Conservation (phyloP, 30 jellyfish, hydroid and myxozoan genomes). For the Clytia hemisphaerica region DNA sequence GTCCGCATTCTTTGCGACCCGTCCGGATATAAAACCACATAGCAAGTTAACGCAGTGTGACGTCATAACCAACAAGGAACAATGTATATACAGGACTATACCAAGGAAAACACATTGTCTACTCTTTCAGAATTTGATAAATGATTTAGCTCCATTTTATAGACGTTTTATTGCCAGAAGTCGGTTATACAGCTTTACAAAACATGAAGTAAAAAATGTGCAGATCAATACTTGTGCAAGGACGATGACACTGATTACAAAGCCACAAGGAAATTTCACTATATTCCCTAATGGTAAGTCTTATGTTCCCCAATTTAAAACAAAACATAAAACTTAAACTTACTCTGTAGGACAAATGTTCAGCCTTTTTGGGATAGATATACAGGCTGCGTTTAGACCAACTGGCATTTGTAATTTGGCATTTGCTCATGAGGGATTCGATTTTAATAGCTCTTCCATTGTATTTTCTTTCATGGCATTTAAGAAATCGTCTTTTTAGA, state of each 20-base stretch:
- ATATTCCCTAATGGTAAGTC: slow-evolving; percentile 57
- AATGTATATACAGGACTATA: slow-evolving; percentile 58
- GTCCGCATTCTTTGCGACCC: too few species aligned
- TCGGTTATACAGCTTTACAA: slow-evolving; percentile 46
- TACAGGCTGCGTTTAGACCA: background rate
- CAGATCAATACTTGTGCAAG: slow-evolving; percentile 77
- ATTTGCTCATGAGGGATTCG: too few species aligned
- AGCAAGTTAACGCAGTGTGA: slow-evolving; percentile 47
- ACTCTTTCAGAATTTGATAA: slow-evolving; percentile 53
- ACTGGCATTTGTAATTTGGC: too few species aligned
- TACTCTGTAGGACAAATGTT: background rate
- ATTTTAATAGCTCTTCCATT: too few species aligned
- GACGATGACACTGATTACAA: slow-evolving; percentile 63
- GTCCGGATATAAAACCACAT: too few species aligned
- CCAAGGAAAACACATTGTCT: slow-evolving; percentile 72
- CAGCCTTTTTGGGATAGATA: background rate
- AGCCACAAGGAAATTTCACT: slow-evolving; percentile 69
- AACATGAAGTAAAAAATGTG: slow-evolving; percentile 47
- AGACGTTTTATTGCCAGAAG: slow-evolving; percentile 23
- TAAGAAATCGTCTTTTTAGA: too few species aligned
- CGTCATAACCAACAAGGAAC: slow-evolving; percentile 52
- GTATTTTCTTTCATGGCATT: too few species aligned
- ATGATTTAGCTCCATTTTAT: slow-evolving; percentile 56
- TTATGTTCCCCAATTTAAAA: background rate
- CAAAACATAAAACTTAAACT: background rate